A percentile compares a stretch with the other conserved stretches of the same genome.
phyloP scores from a whole-genome alignment of 1,140 invertebrate species.

The Eriosoma lanigerum region DNA sequence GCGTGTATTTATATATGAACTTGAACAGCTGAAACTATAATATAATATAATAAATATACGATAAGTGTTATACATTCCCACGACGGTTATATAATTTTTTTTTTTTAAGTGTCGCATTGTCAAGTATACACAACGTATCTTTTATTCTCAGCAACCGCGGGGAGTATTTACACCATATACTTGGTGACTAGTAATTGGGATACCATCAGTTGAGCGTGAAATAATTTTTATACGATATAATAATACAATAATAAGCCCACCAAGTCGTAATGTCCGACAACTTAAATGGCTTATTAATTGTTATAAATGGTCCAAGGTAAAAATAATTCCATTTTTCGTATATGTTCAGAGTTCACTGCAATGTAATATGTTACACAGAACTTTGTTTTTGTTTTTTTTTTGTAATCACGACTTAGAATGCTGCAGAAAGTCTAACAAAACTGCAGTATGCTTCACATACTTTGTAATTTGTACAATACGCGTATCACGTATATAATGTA shows the following conservation, averaged over 20 bases:
- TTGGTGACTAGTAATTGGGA: too few relatives aligned
- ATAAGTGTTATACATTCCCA: constrained; percentile 44
- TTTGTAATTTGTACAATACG: too few relatives aligned
- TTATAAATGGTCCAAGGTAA: background rate
- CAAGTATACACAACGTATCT: constrained; percentile 18
- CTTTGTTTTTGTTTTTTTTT: too few relatives aligned
- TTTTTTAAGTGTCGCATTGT: constrained; percentile 44
- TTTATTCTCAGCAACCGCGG: background rate
- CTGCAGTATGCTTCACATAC: too few relatives aligned
- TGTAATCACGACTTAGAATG: too few relatives aligned
- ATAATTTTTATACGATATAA: constrained; percentile 19
- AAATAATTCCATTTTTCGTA: background rate
- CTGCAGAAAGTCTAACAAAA: too few relatives aligned
- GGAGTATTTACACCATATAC: background rate
- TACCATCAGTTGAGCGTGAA: constrained; percentile 21
- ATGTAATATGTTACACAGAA: too few relatives aligned
- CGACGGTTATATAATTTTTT: constrained; percentile 36
- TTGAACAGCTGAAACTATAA: constrained; percentile 34
- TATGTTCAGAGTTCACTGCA: too few relatives aligned
- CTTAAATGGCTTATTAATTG: constrained; percentile 7
- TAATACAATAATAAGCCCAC: background rate
- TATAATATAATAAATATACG: constrained; percentile 11
- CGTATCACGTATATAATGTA: too few relatives aligned
- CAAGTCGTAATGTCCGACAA: constrained; percentile 36
- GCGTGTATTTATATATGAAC: background rate